Evolutionary conservation across 1,140 invertebrate genomes (phyloP), one percentile per base, ranked within the genome.

Genomic region (Zaprionus tsacasi): DNA sequence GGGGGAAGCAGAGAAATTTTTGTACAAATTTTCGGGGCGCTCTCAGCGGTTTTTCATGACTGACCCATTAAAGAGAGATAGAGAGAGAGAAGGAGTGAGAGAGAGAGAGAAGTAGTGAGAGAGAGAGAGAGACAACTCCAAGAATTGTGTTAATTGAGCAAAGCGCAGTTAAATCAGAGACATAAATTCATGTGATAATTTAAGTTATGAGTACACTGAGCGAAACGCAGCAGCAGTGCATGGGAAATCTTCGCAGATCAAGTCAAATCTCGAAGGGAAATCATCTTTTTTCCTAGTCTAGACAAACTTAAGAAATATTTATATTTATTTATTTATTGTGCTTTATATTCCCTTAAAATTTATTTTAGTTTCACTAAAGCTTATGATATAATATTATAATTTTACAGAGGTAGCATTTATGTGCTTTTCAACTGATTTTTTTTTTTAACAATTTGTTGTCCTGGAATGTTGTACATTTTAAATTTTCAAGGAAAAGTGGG

Each of bases 71-170:
- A 48, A 25, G 21, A 21, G 21, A 21, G 21, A 21, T 2, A 21
- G 21, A 21, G 21, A 21, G 21, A 21, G 21, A 2, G 21, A 21
- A n/a, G n/a, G n/a, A n/a, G n/a, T n/a, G 21, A 21, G 21, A 21
- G 21, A 21, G 21, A 30, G 27, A 30, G 36, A 25, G 15, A 45
- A n/a, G n/a, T n/a, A n/a, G n/a, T n/a, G 21, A 21, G 21, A 21
- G 21, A 21, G 21, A 21, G 21, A 30, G 27, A 30, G 36, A 25
- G 15, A 45, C 25, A 12, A 21, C 36, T 64, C 36, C 10, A 33
- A 54, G 61, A 21, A 35, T 21, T 25, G 17, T 36, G 59, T 64
- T 45, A 48, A 70, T 56, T 55, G 30, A 13, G 17, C 21, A 58
- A 40, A 63, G 10, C 45, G 12, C n/a, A 35, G 17, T 52, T 2